A percentile compares a stretch with the other conserved stretches of the same genome.
These are phyloP conservation scores for Rhagophthalmus giganteus DNA, from an alignment of 2,888 invertebrate species.

Conservation along the genomic window DNA sequence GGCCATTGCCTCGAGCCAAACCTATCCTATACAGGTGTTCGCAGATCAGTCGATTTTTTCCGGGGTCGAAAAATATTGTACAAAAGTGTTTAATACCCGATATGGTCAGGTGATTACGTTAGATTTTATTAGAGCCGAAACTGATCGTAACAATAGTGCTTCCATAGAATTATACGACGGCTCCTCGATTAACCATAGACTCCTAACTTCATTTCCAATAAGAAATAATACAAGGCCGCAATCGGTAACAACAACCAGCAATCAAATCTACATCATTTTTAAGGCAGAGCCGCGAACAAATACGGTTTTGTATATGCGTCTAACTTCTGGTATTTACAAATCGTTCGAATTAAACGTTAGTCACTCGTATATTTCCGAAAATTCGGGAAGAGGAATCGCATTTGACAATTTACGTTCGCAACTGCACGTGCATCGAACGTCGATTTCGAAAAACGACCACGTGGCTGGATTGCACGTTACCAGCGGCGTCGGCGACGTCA, in stretches of 20 bases:
- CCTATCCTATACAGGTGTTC: conserved; percentile 82
- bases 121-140: conserved; percentile 79
- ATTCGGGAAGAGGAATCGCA: conserved; percentile 94
- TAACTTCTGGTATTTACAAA: conserved; percentile 76
- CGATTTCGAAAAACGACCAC: conserved; percentile 84
- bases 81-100: conserved; percentile 77
- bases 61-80: conserved; percentile 71
- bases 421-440: conserved; percentile 80
- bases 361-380: conserved; percentile 81
- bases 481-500: conserved; percentile 91
- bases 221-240: conserved; percentile 87
- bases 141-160: conserved; percentile 75
- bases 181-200: conserved; percentile 67
- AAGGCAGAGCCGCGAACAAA: conserved; percentile 72
- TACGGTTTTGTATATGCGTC: conserved; percentile 74
- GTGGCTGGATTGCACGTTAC: conserved; percentile 89
- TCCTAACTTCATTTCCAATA: conserved; percentile 72
- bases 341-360: conserved; percentile 86
- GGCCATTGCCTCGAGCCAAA: conserved; percentile 81
- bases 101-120: conserved; percentile 82
- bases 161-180: conserved; percentile 80
- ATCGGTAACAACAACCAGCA: conserved; percentile 79
- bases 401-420: conserved; percentile 88
- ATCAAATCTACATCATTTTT: conserved; percentile 80
- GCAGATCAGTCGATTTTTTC: conserved; percentile 79